phyloP scores from a whole-genome alignment of 37 sponge, comb jelly and placozoan genomes.

The Petrosia ficiformis region DNA sequence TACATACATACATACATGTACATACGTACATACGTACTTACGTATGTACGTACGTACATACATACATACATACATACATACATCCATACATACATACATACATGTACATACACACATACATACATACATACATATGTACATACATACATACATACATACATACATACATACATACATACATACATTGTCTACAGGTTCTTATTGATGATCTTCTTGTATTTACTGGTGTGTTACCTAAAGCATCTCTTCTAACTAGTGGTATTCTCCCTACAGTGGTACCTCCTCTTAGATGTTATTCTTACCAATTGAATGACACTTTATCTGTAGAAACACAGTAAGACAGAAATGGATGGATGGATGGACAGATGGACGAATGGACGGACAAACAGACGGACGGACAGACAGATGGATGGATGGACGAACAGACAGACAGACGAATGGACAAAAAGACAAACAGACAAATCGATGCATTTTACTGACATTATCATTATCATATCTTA shows the following conservation, averaged over 20 bases:
- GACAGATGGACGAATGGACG: too few species aligned
- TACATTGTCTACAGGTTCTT: constrained; percentile 52
- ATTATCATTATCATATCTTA: too few species aligned
- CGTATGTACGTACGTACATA: neutral
- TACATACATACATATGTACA: neutral
- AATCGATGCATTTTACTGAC: too few species aligned
- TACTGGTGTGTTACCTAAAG: constrained; percentile 60
- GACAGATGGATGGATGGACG: too few species aligned
- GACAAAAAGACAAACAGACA: too few species aligned
- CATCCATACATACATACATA: neutral
- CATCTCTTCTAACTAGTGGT: constrained; percentile 32
- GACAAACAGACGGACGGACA: too few species aligned
- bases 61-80: neutral
- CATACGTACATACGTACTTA: neutral
- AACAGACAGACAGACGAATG: too few species aligned
- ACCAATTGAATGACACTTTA: too few species aligned
- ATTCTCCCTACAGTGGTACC: constrained; percentile 71
- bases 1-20: neutral
- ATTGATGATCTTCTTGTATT: constrained; percentile 89
- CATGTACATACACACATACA: neutral
- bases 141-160: neutral
- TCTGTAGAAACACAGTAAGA: too few species aligned
- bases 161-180: neutral
- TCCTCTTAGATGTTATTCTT: constrained; percentile 44
- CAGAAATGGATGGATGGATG: too few species aligned